phyloP scores from a whole-genome alignment of 1,140 invertebrate species.

The Mya arenaria region DNA sequence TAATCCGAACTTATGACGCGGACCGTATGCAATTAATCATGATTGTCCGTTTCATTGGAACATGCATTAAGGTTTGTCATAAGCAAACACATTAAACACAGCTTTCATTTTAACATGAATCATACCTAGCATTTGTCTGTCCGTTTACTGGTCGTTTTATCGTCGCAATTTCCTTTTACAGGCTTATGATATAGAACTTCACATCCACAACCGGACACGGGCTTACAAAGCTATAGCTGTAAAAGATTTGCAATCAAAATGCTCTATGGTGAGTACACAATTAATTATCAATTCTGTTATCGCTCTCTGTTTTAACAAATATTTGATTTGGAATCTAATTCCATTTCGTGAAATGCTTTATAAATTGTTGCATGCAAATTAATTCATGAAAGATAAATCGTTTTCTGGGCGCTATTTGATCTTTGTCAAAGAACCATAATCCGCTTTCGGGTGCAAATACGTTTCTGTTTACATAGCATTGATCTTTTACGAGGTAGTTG shows the following conservation, averaged over 20 bases:
- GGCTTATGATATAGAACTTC: conserved; percentile 49
- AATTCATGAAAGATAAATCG: not conserved
- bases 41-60: too few species aligned
- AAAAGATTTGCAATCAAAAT: conserved; percentile 22
- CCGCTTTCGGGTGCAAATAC: too few species aligned
- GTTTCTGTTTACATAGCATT: not conserved
- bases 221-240: conserved; percentile 33
- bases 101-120: too few species aligned
- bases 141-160: too few species aligned
- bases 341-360: not conserved
- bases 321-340: not conserved
- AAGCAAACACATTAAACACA: too few species aligned
- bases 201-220: conserved; percentile 40
- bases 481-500: not conserved
- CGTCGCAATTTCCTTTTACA: conserved; percentile 26
- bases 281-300: not conserved
- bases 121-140: too few species aligned
- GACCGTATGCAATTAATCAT: too few species aligned
- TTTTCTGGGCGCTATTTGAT: not conserved
- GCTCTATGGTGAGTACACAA: conserved; percentile 29
- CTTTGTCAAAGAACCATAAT: not conserved
- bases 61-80: too few species aligned
- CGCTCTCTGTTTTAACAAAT: too few species aligned
- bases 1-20: too few species aligned
- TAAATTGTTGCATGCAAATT: not conserved